These are phyloP conservation scores for Sitta europaea DNA, from an alignment of 2,113 vertebrate species.

Conservation along the genomic window DNA sequence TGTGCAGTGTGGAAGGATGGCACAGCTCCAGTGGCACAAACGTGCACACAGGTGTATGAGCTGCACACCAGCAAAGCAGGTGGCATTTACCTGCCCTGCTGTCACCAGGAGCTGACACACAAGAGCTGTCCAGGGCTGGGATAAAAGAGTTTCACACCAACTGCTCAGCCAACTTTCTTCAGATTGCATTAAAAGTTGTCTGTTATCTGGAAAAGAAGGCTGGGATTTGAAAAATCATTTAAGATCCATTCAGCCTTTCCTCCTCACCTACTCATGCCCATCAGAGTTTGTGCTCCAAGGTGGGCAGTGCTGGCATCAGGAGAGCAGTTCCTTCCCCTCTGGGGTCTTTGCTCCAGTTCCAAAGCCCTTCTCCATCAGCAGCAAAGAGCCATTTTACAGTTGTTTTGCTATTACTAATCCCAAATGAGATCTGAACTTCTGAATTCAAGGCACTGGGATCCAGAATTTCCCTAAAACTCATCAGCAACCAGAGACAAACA, in stretches of 20 bases:
- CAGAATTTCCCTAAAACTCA: neutral
- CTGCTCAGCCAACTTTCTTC: neutral
- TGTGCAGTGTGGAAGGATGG: neutral
- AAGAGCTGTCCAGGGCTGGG: neutral
- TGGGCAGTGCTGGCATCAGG: neutral
- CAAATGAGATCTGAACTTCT: neutral
- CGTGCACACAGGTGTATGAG: accelerated
- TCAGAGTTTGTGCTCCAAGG: neutral
- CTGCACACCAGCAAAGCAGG: neutral
- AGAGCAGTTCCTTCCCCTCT: neutral
- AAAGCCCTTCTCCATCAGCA: neutral
- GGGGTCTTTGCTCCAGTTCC: neutral
- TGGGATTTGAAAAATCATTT: neutral
- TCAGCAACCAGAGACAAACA: neutral
- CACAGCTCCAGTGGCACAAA: neutral
- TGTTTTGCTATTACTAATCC: neutral
- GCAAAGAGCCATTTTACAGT: neutral
- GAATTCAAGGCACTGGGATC: neutral
- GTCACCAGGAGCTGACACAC: neutral
- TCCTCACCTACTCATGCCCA: neutral
- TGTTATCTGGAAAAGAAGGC: neutral
- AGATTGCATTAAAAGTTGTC: neutral
- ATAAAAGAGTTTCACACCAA: neutral
- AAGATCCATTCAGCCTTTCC: neutral
- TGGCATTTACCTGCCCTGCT: neutral